Percentiles rank a stretch among this genome's conserved stretches.
These are phyloP conservation scores for Lithosia quadra DNA, from an alignment of 2,888 invertebrate genomes.

Conservation along the genomic window DNA sequence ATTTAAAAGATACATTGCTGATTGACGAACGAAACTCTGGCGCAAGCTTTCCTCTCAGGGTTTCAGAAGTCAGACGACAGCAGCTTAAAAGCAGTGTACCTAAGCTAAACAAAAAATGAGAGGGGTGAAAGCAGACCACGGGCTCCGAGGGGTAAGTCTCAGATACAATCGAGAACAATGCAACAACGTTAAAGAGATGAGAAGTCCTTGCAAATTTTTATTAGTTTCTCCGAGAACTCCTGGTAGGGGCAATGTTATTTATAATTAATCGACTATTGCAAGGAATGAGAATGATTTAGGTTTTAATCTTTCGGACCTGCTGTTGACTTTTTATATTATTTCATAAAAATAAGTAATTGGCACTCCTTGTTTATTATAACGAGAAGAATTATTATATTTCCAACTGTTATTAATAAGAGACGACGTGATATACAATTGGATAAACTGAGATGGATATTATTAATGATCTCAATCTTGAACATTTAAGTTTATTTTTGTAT, in stretches of 20 bases:
- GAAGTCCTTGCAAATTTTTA: neutral
- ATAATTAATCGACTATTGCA: slow-evolving; percentile 58
- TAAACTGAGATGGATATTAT: slow-evolving; percentile 10
- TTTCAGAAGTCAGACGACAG: too few relatives aligned
- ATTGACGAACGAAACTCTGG: too few relatives aligned
- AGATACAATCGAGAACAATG: too few relatives aligned
- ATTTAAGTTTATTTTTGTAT: neutral
- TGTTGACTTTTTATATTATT: slow-evolving; percentile 43
- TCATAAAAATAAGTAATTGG: slow-evolving; percentile 54
- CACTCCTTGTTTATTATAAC: slow-evolving; percentile 47
- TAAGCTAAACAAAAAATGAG: too few relatives aligned
- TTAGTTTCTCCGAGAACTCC: neutral
- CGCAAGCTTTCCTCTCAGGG: too few relatives aligned
- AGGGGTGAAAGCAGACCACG: too few relatives aligned
- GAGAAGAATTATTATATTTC: slow-evolving; percentile 38
- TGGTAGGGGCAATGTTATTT: slow-evolving; percentile 50
- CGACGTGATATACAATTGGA: slow-evolving; percentile 27
- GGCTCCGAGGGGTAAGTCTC: too few relatives aligned
- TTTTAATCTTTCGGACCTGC: slow-evolving; percentile 61
- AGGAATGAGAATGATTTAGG: slow-evolving; percentile 61
- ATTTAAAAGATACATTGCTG: too few relatives aligned
- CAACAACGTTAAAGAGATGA: too few relatives aligned
- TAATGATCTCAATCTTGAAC: slow-evolving; percentile 17
- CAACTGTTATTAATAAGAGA: slow-evolving; percentile 41
- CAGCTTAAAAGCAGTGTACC: too few relatives aligned